phyloP scores from a whole-genome alignment of 2,797 vertebrate genomes.

The Luscinia megarhynchos region DNA sequence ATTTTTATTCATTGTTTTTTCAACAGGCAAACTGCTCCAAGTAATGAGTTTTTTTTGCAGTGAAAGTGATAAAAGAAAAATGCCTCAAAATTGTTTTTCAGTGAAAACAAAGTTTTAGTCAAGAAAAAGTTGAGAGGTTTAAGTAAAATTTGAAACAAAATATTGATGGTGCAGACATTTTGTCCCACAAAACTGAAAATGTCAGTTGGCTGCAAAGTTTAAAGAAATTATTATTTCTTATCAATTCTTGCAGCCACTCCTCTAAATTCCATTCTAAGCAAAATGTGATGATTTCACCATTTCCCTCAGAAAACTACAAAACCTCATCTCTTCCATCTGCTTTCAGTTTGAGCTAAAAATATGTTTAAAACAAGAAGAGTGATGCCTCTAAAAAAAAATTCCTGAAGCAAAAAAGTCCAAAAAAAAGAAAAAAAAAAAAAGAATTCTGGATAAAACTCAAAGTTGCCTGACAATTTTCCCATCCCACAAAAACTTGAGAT shows the following conservation, averaged over 20 bases:
- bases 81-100: background rate
- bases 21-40: background rate
- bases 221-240: background rate
- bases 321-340: slow-evolving; percentile 37
- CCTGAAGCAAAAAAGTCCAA: background rate
- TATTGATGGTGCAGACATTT: background rate
- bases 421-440: too few species aligned
- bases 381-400: slow-evolving; percentile 23
- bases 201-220: background rate
- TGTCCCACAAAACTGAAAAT: background rate
- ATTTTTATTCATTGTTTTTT: background rate
- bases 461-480: slow-evolving; percentile 46
- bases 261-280: background rate
- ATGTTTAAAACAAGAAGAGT: background rate
- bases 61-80: background rate
- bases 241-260: background rate
- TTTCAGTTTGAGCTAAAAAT: slow-evolving; percentile 54
- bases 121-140: background rate
- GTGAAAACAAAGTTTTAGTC: background rate
- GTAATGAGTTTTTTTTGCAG: background rate
- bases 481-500: slow-evolving; percentile 46
- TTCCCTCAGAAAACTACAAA: slow-evolving; percentile 16
- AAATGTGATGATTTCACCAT: slow-evolving; percentile 32
- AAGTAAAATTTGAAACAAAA: background rate
- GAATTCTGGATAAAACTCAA: background rate